Percentiles rank a stretch among this genome's conserved stretches.
These are phyloP conservation scores for Coelogynopora nodosa DNA, from an alignment of 2,888 invertebrate genomes.

Conservation along the genomic window DNA sequence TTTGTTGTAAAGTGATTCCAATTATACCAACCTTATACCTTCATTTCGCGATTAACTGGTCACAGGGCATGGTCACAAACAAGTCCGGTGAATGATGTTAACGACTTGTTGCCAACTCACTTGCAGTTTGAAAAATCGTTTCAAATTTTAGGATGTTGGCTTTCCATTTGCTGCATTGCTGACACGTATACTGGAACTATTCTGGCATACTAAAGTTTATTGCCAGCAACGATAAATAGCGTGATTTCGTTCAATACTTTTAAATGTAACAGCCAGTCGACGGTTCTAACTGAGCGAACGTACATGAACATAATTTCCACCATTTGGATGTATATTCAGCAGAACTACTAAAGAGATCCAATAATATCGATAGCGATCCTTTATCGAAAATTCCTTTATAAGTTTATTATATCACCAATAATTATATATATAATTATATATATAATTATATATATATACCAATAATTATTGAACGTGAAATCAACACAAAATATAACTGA, in stretches of 20 bases:
- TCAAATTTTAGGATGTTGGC: background rate
- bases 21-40: background rate
- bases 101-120: too few species aligned
- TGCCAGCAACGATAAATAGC: background rate
- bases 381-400: too few species aligned
- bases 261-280: background rate
- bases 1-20: background rate
- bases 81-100: background rate
- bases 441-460: too few species aligned
- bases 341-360: too few species aligned
- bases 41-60: constrained; percentile 3
- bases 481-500: too few species aligned
- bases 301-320: background rate
- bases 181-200: constrained; percentile 4
- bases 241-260: background rate
- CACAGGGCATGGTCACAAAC: background rate
- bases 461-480: too few species aligned
- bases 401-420: too few species aligned
- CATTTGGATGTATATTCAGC: background rate
- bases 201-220: background rate
- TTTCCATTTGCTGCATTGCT: background rate
- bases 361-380: too few species aligned
- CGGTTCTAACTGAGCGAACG: constrained; percentile 19
- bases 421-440: too few species aligned
- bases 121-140: too few species aligned